Evolutionary conservation across 2,113 vertebrate species (phyloP).

Genomic region (Mus pahari): DNA sequence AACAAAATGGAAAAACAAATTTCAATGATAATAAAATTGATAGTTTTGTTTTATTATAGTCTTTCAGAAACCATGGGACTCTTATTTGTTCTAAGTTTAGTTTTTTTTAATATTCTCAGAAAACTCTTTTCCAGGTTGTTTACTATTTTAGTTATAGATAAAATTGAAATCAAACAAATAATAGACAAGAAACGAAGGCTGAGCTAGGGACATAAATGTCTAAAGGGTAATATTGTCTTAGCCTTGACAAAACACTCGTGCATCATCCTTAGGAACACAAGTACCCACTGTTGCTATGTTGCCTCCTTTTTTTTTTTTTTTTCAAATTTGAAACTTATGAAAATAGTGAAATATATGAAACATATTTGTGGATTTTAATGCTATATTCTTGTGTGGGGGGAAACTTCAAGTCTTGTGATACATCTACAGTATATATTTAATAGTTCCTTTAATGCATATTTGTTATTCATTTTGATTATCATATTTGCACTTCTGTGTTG

Average conservation of each 20-base stretch:
- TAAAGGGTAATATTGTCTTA: conserved; percentile 60
- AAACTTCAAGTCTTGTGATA: conserved; percentile 41
- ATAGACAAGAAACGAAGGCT: conserved; percentile 52
- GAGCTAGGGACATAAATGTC: neutral
- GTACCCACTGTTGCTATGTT: too few relatives aligned
- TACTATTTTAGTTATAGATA: neutral
- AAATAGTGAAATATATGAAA: conserved; percentile 34
- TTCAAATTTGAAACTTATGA: neutral
- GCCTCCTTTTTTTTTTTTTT: too few relatives aligned
- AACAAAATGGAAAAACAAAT: neutral
- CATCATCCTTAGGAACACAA: neutral
- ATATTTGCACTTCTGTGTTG: neutral
- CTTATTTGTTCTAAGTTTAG: neutral
- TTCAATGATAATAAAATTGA: neutral
- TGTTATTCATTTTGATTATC: too few relatives aligned
- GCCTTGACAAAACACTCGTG: conserved; percentile 23
- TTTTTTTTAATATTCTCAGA: neutral
- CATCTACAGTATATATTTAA: neutral
- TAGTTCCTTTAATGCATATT: neutral
- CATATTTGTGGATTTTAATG: conserved; percentile 51
- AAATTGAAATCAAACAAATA: conserved; percentile 1
- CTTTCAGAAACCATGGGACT: neutral
- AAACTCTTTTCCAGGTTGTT: neutral
- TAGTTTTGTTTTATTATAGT: neutral
- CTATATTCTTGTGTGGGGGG: neutral